A percentile compares a stretch with the other conserved stretches of the same genome.
Conservation (phyloP, 2,797 vertebrate species). For the Chelon auratus region DNA sequence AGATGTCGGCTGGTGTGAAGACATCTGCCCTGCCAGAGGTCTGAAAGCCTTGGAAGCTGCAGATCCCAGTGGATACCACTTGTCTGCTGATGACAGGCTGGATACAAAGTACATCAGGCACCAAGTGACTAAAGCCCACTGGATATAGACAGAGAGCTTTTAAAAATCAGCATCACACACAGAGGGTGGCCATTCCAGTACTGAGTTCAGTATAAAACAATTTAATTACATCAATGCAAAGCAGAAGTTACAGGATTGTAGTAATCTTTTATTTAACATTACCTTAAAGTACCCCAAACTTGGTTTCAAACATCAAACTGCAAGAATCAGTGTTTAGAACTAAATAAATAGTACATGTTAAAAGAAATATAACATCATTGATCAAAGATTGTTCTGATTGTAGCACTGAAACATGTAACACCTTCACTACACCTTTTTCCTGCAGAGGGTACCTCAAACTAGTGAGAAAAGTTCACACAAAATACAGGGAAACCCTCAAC, state of each 20-base stretch:
- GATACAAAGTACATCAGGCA: conserved; percentile 52
- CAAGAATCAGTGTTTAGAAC: background rate
- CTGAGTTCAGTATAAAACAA: conserved; percentile 3
- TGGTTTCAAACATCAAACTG: background rate
- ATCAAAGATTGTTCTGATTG: no score
- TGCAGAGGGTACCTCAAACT: background rate
- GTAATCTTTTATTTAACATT: no score
- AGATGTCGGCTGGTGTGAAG: conserved; percentile 75
- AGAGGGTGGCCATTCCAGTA: background rate
- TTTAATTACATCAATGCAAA: background rate
- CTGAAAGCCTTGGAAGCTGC: conserved; percentile 62
- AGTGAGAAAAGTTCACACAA: background rate
- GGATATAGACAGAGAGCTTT: conserved; percentile 12
- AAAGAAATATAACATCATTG: no score
- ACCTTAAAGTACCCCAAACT: background rate
- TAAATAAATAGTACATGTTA: no score
- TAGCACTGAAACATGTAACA: background rate
- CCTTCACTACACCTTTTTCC: background rate
- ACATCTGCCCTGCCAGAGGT: conserved; percentile 65
- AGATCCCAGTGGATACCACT: conserved; percentile 67
- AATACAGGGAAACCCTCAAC: no score
- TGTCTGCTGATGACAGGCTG: conserved; percentile 71
- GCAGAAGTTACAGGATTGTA: background rate
- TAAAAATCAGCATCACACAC: conserved; percentile 26
- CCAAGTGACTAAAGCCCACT: conserved; percentile 48